Conservation (phyloP, 2,888 invertebrate species). For the Ectemnius lituratus region DNA sequence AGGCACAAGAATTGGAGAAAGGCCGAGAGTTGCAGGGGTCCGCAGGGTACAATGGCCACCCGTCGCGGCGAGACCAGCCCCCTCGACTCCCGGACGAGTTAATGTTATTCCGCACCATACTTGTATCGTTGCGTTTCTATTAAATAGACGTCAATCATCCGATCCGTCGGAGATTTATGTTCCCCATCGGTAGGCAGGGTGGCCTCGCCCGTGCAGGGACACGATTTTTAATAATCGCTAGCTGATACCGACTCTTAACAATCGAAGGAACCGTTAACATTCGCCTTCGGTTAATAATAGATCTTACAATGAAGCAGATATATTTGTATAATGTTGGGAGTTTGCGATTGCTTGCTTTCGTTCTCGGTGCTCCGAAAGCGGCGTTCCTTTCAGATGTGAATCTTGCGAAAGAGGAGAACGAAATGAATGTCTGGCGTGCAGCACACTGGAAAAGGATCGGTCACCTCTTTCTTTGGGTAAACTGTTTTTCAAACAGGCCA, state of each 20-base stretch:
- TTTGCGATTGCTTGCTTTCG: too few species aligned
- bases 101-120: conserved; percentile 72
- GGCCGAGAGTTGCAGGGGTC: conserved; percentile 69
- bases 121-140: conserved; percentile 74
- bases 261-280: conserved; percentile 10
- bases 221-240: conserved; percentile 53
- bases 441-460: conserved; percentile 54
- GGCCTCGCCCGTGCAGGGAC: conserved; percentile 45
- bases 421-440: conserved; percentile 40
- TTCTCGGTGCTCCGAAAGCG: too few species aligned
- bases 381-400: not conserved
- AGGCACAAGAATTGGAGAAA: conserved; percentile 66
- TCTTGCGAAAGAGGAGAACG: conserved; percentile 6
- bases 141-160: conserved; percentile 75
- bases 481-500: conserved; percentile 52
- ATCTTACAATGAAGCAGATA: too few species aligned
- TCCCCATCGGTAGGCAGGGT: conserved; percentile 56
- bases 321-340: too few species aligned
- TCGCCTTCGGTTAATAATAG: too few species aligned
- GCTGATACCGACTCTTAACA: not conserved
- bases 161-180: conserved; percentile 65
- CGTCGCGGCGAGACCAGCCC: conserved; percentile 72
- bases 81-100: conserved; percentile 75
- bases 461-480: conserved; percentile 41
- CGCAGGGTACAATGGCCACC: conserved; percentile 74